Evolutionary conservation across 2,888 invertebrate species (phyloP).

Genomic region (Tholera decimalis): DNA sequence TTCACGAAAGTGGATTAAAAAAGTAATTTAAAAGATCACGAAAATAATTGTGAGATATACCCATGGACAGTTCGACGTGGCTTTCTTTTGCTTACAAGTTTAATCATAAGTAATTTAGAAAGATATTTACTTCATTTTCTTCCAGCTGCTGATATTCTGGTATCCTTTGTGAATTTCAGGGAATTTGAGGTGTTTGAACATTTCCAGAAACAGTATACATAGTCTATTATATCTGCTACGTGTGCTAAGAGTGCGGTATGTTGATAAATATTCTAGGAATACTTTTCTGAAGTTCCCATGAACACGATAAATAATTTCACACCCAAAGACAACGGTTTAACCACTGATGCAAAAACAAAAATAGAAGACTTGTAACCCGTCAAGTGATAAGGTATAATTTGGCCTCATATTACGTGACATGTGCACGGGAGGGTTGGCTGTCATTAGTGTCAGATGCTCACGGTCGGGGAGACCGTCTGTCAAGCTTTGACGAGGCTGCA

Average conservation of each 20-base stretch:
- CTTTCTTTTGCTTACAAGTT: no score
- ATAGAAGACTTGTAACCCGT: slow-evolving; percentile 61
- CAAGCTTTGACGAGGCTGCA: slow-evolving; percentile 64
- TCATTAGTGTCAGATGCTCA: slow-evolving; percentile 85
- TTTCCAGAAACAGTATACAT: not conserved
- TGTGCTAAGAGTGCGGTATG: not conserved
- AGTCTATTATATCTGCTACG: no score
- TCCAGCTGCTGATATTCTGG: no score
- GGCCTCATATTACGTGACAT: slow-evolving; percentile 77
- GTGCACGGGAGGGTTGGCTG: slow-evolving; percentile 84
- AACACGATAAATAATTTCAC: slow-evolving; percentile 51
- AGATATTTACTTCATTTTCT: not conserved
- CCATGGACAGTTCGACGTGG: no score
- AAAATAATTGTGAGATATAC: no score
- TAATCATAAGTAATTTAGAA: not conserved
- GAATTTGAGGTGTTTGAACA: no score
- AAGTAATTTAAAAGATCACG: no score
- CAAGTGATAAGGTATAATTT: slow-evolving; percentile 85
- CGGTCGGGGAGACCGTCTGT: slow-evolving; percentile 71
- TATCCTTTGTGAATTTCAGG: no score
- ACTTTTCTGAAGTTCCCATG: not conserved
- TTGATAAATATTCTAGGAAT: slow-evolving; percentile 8
- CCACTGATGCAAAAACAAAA: slow-evolving; percentile 63
- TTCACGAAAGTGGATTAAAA: no score
- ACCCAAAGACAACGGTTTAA: slow-evolving; percentile 43